Percentiles rank a stretch among this genome's conserved stretches.
These are phyloP conservation scores for Cylloceria caligata DNA, from an alignment of 2,888 invertebrate species.

Conservation along the genomic window DNA sequence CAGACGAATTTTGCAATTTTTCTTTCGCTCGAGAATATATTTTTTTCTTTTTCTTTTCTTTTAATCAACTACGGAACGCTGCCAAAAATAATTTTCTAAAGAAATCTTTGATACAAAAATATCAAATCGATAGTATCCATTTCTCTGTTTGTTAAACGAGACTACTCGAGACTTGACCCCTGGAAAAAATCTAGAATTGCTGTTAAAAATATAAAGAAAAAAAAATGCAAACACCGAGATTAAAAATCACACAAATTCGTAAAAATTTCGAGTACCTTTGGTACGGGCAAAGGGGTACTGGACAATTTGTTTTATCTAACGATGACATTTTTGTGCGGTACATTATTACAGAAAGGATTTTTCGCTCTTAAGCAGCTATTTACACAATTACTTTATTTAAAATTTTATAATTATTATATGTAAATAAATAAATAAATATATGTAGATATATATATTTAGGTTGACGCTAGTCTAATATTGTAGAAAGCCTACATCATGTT, in stretches of 20 bases:
- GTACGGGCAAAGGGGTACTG: slow-evolving; percentile 71
- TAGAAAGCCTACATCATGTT: slow-evolving; percentile 21
- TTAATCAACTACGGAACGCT: slow-evolving; percentile 59
- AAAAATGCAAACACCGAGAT: slow-evolving; percentile 54
- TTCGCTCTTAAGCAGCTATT: slow-evolving; percentile 59
- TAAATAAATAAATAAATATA: slow-evolving; percentile 69
- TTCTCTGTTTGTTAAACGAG: slow-evolving; percentile 75
- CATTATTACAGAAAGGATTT: slow-evolving; percentile 38
- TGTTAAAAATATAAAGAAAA: slow-evolving; percentile 72
- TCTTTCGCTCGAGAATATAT: slow-evolving; percentile 30
- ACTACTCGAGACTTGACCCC: slow-evolving; percentile 79
- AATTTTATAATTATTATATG: slow-evolving; percentile 65
- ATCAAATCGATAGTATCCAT: slow-evolving; percentile 66
- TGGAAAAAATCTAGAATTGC: slow-evolving; percentile 81
- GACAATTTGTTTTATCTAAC: slow-evolving; percentile 63
- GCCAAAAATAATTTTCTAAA: slow-evolving; percentile 56
- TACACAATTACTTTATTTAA: slow-evolving; percentile 70
- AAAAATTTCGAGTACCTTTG: slow-evolving; percentile 27
- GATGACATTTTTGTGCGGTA: slow-evolving; percentile 68
- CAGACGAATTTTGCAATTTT: slow-evolving; percentile 72
- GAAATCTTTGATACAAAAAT: slow-evolving; percentile 26
- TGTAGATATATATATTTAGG: slow-evolving; percentile 69
- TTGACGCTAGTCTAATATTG: slow-evolving; percentile 69
- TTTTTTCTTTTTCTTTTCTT: slow-evolving; percentile 24
- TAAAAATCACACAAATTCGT: slow-evolving; percentile 53